Conservation (phyloP, 2,113 vertebrate genomes). For the Dunckerocampus dactyliophorus region DNA sequence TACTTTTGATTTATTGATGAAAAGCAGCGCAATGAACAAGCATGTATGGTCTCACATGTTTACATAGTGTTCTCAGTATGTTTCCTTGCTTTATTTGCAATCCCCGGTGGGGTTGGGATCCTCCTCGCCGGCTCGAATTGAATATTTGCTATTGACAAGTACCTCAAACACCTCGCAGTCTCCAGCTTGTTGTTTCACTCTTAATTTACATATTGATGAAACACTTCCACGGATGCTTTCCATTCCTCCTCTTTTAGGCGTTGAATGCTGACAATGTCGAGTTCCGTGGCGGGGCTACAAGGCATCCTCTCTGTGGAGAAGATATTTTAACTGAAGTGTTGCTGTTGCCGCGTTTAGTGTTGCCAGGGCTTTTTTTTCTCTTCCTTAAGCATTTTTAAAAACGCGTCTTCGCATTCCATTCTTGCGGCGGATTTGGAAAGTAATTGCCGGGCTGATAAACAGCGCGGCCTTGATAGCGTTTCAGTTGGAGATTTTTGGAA, state of each 20-base stretch:
- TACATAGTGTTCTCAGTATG: constrained; percentile 11
- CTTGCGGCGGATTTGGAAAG: neutral
- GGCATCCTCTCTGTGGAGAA: constrained; percentile 34
- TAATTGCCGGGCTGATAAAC: constrained; percentile 11
- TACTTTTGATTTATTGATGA: constrained; percentile 61
- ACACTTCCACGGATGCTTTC: constrained; percentile 56
- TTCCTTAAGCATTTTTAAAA: neutral
- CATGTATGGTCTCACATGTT: constrained; percentile 23
- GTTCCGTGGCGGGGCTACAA: constrained; percentile 41
- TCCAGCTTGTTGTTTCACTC: constrained; percentile 35
- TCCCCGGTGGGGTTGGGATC: constrained; percentile 21
- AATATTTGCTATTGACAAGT: constrained; percentile 36
- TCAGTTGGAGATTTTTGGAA: constrained; percentile 32
- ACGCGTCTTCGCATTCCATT: neutral
- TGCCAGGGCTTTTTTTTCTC: neutral
- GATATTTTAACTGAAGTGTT: constrained; percentile 45
- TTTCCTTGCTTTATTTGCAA: constrained; percentile 4
- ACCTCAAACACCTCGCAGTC: constrained; percentile 26
- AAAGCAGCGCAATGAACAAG: constrained; percentile 46
- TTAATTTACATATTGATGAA: constrained; percentile 62
- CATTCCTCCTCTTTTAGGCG: constrained; percentile 41
- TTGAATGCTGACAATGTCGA: constrained; percentile 42
- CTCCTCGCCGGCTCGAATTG: constrained; percentile 11
- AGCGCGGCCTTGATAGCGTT: constrained; percentile 15
- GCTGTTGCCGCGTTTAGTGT: constrained; percentile 17